These are phyloP conservation scores for Hypotaenidia okinawae DNA, from an alignment of 2,797 vertebrate genomes.

Conservation along the genomic window DNA sequence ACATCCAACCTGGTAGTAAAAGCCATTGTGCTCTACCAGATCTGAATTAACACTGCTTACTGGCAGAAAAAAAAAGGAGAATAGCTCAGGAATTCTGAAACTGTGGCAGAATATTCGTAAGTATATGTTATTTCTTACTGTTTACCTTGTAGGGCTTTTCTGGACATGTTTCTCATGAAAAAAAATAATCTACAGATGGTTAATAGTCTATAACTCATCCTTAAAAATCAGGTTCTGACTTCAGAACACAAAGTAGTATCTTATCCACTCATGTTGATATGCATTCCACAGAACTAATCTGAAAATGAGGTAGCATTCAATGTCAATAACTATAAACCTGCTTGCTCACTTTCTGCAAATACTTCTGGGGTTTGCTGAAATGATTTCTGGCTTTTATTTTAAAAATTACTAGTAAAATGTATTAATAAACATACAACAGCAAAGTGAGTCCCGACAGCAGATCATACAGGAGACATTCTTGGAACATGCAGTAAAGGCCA, in stretches of 20 bases:
- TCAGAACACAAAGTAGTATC: neutral
- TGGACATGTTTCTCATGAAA: neutral
- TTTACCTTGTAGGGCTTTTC: neutral
- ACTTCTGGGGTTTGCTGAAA: neutral
- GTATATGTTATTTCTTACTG: neutral
- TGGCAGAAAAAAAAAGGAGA: neutral
- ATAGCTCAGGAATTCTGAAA: neutral
- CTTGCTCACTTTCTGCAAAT: neutral
- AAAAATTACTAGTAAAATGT: neutral
- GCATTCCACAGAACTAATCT: neutral
- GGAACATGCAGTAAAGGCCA: neutral
- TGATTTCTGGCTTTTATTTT: neutral
- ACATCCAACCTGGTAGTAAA: neutral
- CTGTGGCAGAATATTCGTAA: neutral
- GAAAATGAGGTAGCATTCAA: neutral
- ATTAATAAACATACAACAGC: neutral
- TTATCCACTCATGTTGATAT: neutral
- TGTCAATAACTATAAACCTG: neutral
- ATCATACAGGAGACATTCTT: neutral
- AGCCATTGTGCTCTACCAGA: neutral
- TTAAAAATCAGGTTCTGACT: neutral
- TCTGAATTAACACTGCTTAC: neutral
- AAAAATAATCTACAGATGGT: neutral
- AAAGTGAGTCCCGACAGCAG: neutral
- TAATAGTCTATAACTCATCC: neutral